These are phyloP conservation scores for Halictus quadricinctus DNA, from an alignment of 2,888 invertebrate genomes.

Conservation along the genomic window DNA sequence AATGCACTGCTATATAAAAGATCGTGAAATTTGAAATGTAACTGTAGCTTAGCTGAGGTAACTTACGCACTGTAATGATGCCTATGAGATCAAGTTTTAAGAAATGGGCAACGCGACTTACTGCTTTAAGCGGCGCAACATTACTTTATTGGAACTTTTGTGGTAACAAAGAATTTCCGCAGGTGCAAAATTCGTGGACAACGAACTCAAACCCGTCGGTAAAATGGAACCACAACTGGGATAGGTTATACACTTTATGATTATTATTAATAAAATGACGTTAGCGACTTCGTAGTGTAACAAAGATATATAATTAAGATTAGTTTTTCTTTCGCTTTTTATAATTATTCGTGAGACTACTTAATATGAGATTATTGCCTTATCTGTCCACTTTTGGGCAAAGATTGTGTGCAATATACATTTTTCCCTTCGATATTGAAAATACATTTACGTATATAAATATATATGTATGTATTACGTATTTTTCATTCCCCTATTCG, in stretches of 20 bases:
- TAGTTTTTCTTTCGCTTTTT: not conserved
- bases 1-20: not conserved
- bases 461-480: not conserved
- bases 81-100: constrained; percentile 81
- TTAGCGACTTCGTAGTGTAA: not conserved
- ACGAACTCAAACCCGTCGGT: constrained; percentile 86
- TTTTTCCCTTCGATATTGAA: not conserved
- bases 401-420: not conserved
- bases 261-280: constrained; percentile 17
- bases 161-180: constrained; percentile 81
- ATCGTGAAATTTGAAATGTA: constrained; percentile 17
- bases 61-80: constrained; percentile 49
- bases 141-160: constrained; percentile 85
- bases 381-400: not conserved
- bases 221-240: constrained; percentile 95
- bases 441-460: not conserved
- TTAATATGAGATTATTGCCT: not conserved
- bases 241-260: constrained; percentile 85
- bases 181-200: constrained; percentile 88
- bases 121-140: constrained; percentile 87
- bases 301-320: constrained; percentile 9
- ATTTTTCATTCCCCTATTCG: constrained; percentile 10
- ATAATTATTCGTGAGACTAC: not conserved
- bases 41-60: constrained; percentile 8
- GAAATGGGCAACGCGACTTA: constrained; percentile 85